Evolutionary conservation across 2,113 vertebrate species (phyloP).

Genomic region (Mormyrus lacerda): DNA sequence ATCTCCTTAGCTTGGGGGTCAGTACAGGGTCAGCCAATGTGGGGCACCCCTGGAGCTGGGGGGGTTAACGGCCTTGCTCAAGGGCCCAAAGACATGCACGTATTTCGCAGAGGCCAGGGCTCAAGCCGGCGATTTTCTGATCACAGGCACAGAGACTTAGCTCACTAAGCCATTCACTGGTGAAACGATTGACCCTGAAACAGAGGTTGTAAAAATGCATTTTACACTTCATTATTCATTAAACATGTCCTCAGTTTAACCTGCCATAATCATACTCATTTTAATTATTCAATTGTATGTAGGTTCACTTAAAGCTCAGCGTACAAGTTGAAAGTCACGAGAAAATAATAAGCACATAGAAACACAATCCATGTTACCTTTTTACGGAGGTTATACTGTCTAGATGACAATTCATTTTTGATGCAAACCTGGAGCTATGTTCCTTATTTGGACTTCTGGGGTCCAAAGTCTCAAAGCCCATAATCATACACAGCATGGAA

Average conservation of each 20-base stretch:
- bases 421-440: conserved; percentile 32
- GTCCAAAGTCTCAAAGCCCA: conserved; percentile 23
- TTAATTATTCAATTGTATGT: neutral
- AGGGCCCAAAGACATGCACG: neutral
- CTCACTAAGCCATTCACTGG: neutral
- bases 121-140: neutral
- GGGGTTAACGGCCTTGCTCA: neutral
- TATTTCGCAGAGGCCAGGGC: neutral
- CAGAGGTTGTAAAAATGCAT: neutral
- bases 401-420: conserved; percentile 32
- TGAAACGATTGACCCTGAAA: neutral
- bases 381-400: conserved; percentile 7
- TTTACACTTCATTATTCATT: neutral
- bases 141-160: neutral
- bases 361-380: neutral
- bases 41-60: too few species aligned
- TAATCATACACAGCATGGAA: conserved; percentile 31
- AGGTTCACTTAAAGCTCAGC: neutral
- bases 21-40: neutral
- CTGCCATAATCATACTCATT: neutral
- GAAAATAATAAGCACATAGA: neutral
- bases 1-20: neutral
- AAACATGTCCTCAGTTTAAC: neutral
- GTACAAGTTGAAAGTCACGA: neutral
- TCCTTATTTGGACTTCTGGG: conserved; percentile 29